phyloP scores from a whole-genome alignment of 2,797 vertebrate genomes.

The Peromyscus aztecus region DNA sequence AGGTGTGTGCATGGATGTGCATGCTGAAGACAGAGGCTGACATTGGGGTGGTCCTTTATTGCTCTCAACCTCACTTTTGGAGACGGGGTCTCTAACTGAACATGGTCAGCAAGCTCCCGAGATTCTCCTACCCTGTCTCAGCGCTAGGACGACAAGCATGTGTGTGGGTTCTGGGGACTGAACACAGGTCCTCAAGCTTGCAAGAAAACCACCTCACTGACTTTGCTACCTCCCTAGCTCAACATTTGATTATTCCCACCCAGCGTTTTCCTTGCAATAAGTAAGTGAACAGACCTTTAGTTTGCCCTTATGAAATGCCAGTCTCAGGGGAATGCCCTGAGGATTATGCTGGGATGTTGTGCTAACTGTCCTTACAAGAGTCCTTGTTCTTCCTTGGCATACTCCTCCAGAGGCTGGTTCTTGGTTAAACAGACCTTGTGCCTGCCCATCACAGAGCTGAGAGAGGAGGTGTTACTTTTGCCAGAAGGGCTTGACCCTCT shows the following conservation, averaged over 20 bases:
- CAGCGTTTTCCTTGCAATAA: not conserved
- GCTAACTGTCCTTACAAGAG: not conserved
- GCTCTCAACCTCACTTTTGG: not conserved
- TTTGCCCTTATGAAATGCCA: not conserved
- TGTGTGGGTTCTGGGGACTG: not conserved
- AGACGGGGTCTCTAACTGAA: not conserved
- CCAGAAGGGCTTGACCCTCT: not conserved
- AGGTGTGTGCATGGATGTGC: not conserved
- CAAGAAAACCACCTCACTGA: not conserved
- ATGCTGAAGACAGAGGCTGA: not conserved
- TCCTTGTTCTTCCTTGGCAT: fast-evolving
- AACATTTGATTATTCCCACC: not conserved
- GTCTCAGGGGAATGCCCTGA: not conserved
- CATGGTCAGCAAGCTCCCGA: not conserved
- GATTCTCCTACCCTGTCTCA: not conserved
- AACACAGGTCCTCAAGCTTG: not conserved
- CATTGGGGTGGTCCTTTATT: not conserved
- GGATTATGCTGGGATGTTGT: not conserved
- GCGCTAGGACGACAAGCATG: not conserved
- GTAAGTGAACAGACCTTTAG: not conserved
- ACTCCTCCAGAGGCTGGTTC: not conserved
- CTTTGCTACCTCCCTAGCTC: not conserved
- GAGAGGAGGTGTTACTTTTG: too few species aligned
- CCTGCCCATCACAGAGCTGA: not conserved
- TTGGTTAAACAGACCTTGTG: too few species aligned